Evolutionary conservation across 2,888 invertebrate genomes (phyloP).

Genomic region (Synanthedon vespiformis): DNA sequence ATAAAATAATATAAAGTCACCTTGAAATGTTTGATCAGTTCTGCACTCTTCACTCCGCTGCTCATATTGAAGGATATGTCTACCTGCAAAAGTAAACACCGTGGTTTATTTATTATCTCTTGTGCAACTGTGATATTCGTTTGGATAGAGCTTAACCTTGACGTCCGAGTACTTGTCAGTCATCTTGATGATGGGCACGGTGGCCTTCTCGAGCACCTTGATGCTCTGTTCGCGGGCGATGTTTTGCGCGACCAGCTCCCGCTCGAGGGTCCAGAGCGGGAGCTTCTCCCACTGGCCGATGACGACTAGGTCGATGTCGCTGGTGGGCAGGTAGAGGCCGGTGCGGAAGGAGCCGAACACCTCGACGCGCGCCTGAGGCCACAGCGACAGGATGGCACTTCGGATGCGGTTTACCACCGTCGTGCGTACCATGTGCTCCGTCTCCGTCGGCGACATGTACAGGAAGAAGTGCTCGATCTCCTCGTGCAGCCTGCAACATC

Average conservation of each 20-base stretch:
- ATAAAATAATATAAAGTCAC: constrained; percentile 20
- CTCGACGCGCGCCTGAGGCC: constrained; percentile 95
- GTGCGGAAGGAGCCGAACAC: constrained; percentile 98
- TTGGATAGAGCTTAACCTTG: constrained; percentile 64
- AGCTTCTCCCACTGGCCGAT: constrained; percentile 90
- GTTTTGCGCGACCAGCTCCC: constrained; percentile 88
- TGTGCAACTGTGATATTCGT: too few relatives aligned
- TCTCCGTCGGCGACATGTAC: constrained; percentile 93
- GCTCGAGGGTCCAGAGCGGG: constrained; percentile 91
- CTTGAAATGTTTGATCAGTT: constrained; percentile 93
- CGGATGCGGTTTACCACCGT: constrained; percentile 92
- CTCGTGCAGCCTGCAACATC: constrained; percentile 83
- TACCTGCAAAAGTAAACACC: constrained; percentile 46
- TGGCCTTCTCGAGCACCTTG: constrained; percentile 97
- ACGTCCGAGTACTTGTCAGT: constrained; percentile 86
- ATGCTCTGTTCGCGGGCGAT: constrained; percentile 91
- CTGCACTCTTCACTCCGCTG: constrained; percentile 96
- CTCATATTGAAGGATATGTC: constrained; percentile 99
- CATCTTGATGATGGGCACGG: constrained; percentile 98
- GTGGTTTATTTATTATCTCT: not conserved
- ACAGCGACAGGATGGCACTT: constrained; percentile 86
- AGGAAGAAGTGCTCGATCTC: constrained; percentile 97
- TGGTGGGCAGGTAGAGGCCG: constrained; percentile 96
- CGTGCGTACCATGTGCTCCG: constrained; percentile 89
- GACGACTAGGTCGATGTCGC: constrained; percentile 78